Conservation (phyloP, 2,888 invertebrate genomes). For the Aplocera efformata region DNA sequence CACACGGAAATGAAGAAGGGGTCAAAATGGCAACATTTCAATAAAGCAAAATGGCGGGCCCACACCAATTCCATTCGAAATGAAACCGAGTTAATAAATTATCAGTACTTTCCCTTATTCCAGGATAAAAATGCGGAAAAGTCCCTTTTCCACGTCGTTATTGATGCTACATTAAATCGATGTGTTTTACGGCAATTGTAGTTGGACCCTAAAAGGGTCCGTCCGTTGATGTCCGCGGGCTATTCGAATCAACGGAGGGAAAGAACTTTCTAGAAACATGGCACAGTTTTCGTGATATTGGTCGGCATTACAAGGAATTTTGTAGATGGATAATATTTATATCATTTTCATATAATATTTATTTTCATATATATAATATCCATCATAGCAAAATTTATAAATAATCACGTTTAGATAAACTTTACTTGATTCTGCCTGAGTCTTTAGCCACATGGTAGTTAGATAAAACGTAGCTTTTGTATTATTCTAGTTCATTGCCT, state of each 20-base stretch:
- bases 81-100: not conserved
- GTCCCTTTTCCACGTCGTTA: slow-evolving; percentile 12
- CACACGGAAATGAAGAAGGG: slow-evolving; percentile 3
- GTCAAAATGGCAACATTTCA: slow-evolving; percentile 11
- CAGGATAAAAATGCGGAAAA: slow-evolving; percentile 6
- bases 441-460: no score
- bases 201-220: slow-evolving; percentile 29
- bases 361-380: no score
- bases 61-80: slow-evolving; percentile 7
- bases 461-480: no score
- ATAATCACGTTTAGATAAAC: no score
- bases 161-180: slow-evolving; percentile 27
- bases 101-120: not conserved
- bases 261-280: slow-evolving; percentile 8
- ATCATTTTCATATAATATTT: no score
- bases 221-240: slow-evolving; percentile 28
- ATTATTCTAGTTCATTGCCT: no score
- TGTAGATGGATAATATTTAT: no score
- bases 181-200: slow-evolving; percentile 26
- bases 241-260: slow-evolving; percentile 22
- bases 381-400: no score
- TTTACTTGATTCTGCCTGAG: no score
- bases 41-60: slow-evolving; percentile 16
- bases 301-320: no score
- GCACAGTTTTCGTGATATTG: no score